Conservation (phyloP, 2,888 invertebrate genomes). For the Apoda limacodes region DNA sequence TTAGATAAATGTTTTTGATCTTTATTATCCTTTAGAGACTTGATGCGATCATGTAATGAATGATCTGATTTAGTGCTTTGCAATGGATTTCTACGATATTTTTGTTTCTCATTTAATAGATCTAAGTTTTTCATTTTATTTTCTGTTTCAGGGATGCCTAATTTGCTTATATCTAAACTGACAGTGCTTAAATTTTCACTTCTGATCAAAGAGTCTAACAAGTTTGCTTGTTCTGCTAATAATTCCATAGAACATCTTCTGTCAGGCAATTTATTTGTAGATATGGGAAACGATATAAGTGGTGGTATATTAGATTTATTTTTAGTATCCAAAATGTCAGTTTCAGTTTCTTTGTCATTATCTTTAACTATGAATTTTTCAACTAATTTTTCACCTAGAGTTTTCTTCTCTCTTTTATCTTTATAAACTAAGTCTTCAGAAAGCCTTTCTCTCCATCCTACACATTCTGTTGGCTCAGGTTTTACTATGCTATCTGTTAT, state of each 20-base stretch:
- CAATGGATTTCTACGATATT: slow-evolving; percentile 28
- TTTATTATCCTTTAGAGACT: slow-evolving; percentile 28
- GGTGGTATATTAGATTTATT: slow-evolving; percentile 20
- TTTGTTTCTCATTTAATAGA: slow-evolving; percentile 23
- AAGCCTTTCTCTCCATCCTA: slow-evolving; percentile 73
- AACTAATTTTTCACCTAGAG: slow-evolving; percentile 78
- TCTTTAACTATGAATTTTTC: slow-evolving; percentile 81
- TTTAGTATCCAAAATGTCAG: slow-evolving; percentile 9
- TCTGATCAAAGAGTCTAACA: slow-evolving; percentile 64
- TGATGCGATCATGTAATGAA: slow-evolving; percentile 46
- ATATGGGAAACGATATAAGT: slow-evolving; percentile 14
- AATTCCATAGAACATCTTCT: slow-evolving; percentile 69
- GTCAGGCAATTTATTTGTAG: slow-evolving; percentile 37
- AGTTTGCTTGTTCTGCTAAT: slow-evolving; percentile 65
- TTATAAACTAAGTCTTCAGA: slow-evolving; percentile 67
- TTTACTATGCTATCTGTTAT: slow-evolving; percentile 12
- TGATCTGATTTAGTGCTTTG: slow-evolving; percentile 60
- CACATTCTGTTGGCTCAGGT: slow-evolving; percentile 19
- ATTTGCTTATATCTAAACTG: slow-evolving; percentile 55
- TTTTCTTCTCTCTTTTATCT: slow-evolving; percentile 71
- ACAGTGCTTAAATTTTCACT: slow-evolving; percentile 62
- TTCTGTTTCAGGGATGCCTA: slow-evolving; percentile 32
- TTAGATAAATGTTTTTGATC: slow-evolving; percentile 31
- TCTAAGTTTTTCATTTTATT: slow-evolving; percentile 21
- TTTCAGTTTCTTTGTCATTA: slow-evolving; percentile 33